phyloP scores from a whole-genome alignment of 2,113 vertebrate genomes.

The Ancistrus triradiatus region DNA sequence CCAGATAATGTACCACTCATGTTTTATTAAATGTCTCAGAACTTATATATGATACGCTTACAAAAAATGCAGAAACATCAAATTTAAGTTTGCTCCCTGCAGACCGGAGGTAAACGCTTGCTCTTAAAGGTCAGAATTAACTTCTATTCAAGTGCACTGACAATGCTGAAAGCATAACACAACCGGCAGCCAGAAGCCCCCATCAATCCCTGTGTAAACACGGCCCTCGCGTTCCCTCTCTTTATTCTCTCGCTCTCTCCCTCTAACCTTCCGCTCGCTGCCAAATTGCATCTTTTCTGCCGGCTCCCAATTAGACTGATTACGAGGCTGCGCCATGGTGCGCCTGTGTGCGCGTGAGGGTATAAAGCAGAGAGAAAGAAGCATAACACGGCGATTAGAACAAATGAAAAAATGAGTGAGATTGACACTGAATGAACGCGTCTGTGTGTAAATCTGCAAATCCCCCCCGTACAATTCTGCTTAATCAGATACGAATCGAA shows the following conservation, averaged over 20 bases:
- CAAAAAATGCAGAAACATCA: too few relatives aligned
- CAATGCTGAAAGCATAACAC: conserved; percentile 40
- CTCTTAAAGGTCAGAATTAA: too few relatives aligned
- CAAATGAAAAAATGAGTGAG: neutral
- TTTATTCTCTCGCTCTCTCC: conserved; percentile 1
- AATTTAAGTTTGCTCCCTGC: too few relatives aligned
- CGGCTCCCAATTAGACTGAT: conserved; percentile 43
- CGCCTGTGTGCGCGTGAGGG: conserved; percentile 8
- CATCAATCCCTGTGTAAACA: conserved; percentile 38
- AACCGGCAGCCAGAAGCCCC: conserved; percentile 39
- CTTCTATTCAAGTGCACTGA: conserved; percentile 34
- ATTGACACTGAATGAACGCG: neutral
- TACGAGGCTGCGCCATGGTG: conserved; percentile 32
- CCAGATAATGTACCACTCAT: too few relatives aligned
- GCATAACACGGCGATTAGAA: conserved; percentile 22
- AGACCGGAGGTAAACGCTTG: too few relatives aligned
- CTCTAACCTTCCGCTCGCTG: conserved; percentile 35
- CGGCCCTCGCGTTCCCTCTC: neutral
- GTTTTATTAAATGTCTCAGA: too few relatives aligned
- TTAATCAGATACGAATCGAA: neutral
- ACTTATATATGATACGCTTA: too few relatives aligned
- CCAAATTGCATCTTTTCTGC: conserved; percentile 41
- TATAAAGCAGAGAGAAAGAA: conserved; percentile 23
- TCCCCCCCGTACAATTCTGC: neutral
- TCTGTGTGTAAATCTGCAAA: neutral